Percentiles rank a stretch among this genome's conserved stretches.
Conservation (phyloP, 2,113 vertebrate species). For the Cepphus grylle region DNA sequence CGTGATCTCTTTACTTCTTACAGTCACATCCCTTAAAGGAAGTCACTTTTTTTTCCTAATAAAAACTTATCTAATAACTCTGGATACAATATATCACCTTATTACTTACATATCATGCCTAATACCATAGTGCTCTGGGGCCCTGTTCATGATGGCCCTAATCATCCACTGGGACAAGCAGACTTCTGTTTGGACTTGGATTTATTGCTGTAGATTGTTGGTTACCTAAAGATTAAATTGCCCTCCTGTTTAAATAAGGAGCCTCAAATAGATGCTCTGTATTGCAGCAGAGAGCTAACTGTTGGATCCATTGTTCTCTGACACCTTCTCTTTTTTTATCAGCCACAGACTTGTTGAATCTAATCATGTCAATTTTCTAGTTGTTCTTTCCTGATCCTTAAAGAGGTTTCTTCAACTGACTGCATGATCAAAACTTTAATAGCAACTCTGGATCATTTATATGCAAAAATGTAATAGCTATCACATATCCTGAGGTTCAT, state of each 20-base stretch:
- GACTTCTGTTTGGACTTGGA: background rate
- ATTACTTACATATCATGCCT: background rate
- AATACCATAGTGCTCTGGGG: background rate
- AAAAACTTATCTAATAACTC: background rate
- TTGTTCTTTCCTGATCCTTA: background rate
- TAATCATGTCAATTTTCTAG: background rate
- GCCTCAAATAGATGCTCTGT: background rate
- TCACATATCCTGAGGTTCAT: background rate
- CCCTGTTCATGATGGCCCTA: background rate
- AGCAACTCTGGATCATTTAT: background rate
- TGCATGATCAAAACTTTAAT: background rate
- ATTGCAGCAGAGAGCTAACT: background rate
- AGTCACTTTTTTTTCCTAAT: background rate
- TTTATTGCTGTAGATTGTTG: background rate
- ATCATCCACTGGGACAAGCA: background rate
- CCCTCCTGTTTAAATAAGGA: background rate
- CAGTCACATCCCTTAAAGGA: background rate
- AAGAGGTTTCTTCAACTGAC: background rate
- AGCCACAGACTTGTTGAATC: background rate
- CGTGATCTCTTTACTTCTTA: background rate
- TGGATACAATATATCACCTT: background rate
- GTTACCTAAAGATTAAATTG: constrained; percentile 3
- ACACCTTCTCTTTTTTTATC: background rate
- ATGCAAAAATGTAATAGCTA: background rate
- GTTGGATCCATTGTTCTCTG: background rate